Evolutionary conservation across 1,140 invertebrate species (phyloP).

Genomic region (Gerris buenoi): DNA sequence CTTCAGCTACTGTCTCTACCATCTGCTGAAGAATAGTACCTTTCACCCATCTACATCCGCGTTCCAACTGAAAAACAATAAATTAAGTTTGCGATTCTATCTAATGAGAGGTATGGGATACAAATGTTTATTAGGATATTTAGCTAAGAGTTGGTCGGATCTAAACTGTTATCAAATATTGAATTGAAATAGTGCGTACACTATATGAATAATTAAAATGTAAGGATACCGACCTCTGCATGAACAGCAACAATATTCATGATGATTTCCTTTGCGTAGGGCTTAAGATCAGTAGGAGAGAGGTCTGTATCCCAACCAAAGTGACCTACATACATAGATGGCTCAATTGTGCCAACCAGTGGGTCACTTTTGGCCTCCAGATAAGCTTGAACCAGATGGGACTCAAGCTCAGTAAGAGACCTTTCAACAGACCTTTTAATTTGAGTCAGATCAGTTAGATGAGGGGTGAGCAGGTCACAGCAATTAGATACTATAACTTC

Average conservation of each 20-base stretch:
- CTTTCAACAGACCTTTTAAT: conserved; percentile 39
- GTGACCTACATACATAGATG: conserved; percentile 80
- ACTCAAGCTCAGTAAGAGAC: conserved; percentile 46
- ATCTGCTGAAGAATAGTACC: conserved; percentile 65
- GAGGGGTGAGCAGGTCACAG: conserved; percentile 44
- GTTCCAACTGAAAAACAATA: conserved; percentile 8
- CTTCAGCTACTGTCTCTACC: conserved; percentile 79
- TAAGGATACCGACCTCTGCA: conserved; percentile 64
- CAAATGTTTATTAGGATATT: too few relatives aligned
- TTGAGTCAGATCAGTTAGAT: conserved; percentile 52
- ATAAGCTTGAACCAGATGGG: conserved; percentile 62
- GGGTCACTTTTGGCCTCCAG: conserved; percentile 86
- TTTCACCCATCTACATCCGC: conserved; percentile 43
- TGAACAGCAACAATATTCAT: conserved; percentile 84
- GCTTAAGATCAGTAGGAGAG: conserved; percentile 57
- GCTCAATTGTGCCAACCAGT: conserved; percentile 81
- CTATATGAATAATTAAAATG: too few relatives aligned
- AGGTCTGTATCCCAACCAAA: conserved; percentile 71
- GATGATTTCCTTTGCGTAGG: conserved; percentile 83
- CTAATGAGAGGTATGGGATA: too few relatives aligned
- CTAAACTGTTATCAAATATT: too few relatives aligned
- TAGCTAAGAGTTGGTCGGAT: too few relatives aligned
- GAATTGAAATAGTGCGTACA: too few relatives aligned
- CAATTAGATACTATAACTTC: conserved; percentile 38
- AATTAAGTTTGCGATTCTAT: too few relatives aligned